These are phyloP conservation scores for Streptopelia turtur DNA, from an alignment of 2,797 vertebrate species.

Conservation along the genomic window DNA sequence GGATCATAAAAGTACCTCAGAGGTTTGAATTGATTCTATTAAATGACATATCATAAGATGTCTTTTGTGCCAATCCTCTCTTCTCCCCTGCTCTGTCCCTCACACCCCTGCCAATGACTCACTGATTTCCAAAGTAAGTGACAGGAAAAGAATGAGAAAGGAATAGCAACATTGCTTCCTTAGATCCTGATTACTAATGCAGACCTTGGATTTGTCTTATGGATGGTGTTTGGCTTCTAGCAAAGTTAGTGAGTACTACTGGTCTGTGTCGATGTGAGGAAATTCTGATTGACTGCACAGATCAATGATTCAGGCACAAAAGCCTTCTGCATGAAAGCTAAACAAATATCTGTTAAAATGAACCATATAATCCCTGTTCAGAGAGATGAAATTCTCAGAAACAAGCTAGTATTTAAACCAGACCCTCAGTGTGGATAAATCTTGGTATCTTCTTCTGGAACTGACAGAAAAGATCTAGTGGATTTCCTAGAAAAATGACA, in stretches of 20 bases:
- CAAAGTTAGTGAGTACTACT: slow-evolving; percentile 6
- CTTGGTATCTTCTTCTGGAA: not conserved
- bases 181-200: not conserved
- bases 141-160: not conserved
- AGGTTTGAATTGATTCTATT: not conserved
- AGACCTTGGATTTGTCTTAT: slow-evolving; percentile 25
- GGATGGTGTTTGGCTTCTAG: slow-evolving; percentile 18
- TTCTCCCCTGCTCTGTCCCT: not conserved
- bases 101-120: not conserved
- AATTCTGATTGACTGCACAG: slow-evolving; percentile 14
- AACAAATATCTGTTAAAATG: slow-evolving; percentile 10
- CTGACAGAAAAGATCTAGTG: slow-evolving; percentile 40
- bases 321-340: not conserved
- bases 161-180: not conserved
- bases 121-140: not conserved
- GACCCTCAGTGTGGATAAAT: not conserved
- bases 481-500: slow-evolving; percentile 47
- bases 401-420: not conserved
- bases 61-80: not conserved
- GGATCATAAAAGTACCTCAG: not conserved
- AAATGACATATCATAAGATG: not conserved
- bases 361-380: not conserved
- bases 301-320: slow-evolving; percentile 28
- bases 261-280: not conserved
- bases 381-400: not conserved